Conservation (phyloP, 2,113 vertebrate genomes). For the Apteryx owenii region DNA sequence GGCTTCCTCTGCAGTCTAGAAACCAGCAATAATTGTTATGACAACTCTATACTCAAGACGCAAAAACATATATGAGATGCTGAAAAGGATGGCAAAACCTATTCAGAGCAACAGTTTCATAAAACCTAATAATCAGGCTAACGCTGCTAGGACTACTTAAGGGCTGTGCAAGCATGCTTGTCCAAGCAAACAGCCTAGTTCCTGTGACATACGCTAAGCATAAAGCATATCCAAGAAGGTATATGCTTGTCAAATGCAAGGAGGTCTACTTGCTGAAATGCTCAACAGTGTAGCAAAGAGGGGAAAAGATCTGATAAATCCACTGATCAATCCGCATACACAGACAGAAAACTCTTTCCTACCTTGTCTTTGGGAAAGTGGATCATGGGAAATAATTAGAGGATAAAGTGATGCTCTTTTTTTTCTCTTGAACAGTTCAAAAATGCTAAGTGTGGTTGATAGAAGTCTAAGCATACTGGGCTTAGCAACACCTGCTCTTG, state of each 20-base stretch:
- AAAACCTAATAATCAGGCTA: not conserved
- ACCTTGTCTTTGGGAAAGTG: not conserved
- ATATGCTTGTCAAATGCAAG: not conserved
- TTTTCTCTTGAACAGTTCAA: not conserved
- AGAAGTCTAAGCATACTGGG: not conserved
- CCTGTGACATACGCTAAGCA: not conserved
- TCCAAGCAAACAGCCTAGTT: not conserved
- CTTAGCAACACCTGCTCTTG: not conserved
- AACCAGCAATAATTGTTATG: not conserved
- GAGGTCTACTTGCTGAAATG: not conserved
- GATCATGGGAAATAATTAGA: not conserved
- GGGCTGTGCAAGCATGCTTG: not conserved
- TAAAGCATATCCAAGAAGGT: not conserved
- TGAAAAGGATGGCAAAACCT: too few relatives aligned
- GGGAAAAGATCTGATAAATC: not conserved
- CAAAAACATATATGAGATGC: not conserved
- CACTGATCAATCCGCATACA: not conserved
- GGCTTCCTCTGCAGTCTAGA: not conserved
- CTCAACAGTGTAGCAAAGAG: not conserved
- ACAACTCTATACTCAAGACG: not conserved
- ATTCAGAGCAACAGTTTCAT: not conserved
- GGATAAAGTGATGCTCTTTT: not conserved
- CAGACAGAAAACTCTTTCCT: not conserved
- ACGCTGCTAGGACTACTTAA: not conserved
- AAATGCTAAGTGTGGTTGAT: not conserved